Evolutionary conservation across 2,797 vertebrate species (phyloP).

Genomic region (Philypnodon macrostomus): DNA sequence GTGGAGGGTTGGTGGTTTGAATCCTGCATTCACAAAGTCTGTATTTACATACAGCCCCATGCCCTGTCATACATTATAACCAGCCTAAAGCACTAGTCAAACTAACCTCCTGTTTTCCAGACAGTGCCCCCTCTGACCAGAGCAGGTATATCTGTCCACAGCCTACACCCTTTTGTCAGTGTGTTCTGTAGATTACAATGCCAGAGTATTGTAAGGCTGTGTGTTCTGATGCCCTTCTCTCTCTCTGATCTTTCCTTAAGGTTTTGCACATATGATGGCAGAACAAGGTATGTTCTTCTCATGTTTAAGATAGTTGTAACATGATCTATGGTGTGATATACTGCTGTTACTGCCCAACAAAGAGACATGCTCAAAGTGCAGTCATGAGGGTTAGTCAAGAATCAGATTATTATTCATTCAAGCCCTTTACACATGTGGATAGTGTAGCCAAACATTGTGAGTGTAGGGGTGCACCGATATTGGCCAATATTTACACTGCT

Average conservation of each 20-base stretch:
- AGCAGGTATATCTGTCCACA: not conserved
- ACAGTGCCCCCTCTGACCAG: not conserved
- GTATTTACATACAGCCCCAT: too few relatives aligned
- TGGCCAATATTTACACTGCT: too few relatives aligned
- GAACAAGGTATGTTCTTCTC: conserved; percentile 88
- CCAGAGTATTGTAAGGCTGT: conserved; percentile 61
- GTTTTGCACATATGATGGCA: conserved; percentile 94
- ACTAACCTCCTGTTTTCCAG: conserved; percentile 1
- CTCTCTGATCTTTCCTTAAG: conserved; percentile 66
- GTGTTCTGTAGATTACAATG: conserved; percentile 69
- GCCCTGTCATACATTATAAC: too few relatives aligned
- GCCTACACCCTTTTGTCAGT: conserved; percentile 9
- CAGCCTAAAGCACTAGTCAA: not conserved
- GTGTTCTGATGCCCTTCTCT: conserved; percentile 32
- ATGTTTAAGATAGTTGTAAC: not conserved
- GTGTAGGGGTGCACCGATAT: too few relatives aligned
- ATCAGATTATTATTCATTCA: not conserved
- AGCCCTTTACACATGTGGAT: too few relatives aligned
- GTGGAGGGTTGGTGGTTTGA: too few relatives aligned
- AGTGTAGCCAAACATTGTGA: too few relatives aligned
- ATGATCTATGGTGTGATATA: conserved; percentile 1
- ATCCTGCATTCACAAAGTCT: too few relatives aligned
- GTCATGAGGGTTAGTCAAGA: not conserved
- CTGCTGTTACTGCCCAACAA: not conserved
- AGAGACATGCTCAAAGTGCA: too few relatives aligned